Evolutionary conservation across 2,888 invertebrate genomes (phyloP), one percentile per base, ranked within the genome.

Genomic region (Lochmaea crataegi): DNA sequence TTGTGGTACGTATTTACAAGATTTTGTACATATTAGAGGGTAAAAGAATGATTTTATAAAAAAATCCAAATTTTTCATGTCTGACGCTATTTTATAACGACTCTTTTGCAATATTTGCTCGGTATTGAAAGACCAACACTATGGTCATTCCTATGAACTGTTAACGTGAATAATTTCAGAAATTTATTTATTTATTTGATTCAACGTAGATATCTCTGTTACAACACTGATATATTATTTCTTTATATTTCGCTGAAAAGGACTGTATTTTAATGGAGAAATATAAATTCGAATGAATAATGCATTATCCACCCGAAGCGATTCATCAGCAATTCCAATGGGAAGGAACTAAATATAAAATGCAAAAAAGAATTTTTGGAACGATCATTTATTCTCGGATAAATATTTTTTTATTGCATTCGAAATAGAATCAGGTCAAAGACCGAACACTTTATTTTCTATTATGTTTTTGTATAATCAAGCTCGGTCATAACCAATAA

Each of bases 211-310:
- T 58, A 11, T 58, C 5, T 12, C 14, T 32, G n/a, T 32, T 58
- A 26, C 58, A 58, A n/a, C 32, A 26, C 32, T 58, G 58, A 58
- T 26, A 58, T 26, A 6, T 32, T 58, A 14, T 58, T 58, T 14
- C 6, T 26, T 12, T 12, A 14, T 57, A 12, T 58, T 70, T 71
- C 65, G 65, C 65, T 66, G 74, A 71, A 69, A 60, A 56, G 73
- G 72, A 77, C 69, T 74, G 9, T 65, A 42, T 63, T 68, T 61
- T 32, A 42, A 45, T 67, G 71, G 16, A 18, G 53, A 70, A 65
- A 71, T 42, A 74, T 74, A 71, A 68, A 68, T 74, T 71, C 48
- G 26, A 38, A 74, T 74, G 68, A 68, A 74, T 74, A 71, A 74
- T 74, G 68, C 60, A 74, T 71, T 58, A 61, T 65, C 18, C 18